Evolutionary conservation across 2,113 vertebrate genomes (phyloP).

Genomic region (Leucoraja erinaceus): DNA sequence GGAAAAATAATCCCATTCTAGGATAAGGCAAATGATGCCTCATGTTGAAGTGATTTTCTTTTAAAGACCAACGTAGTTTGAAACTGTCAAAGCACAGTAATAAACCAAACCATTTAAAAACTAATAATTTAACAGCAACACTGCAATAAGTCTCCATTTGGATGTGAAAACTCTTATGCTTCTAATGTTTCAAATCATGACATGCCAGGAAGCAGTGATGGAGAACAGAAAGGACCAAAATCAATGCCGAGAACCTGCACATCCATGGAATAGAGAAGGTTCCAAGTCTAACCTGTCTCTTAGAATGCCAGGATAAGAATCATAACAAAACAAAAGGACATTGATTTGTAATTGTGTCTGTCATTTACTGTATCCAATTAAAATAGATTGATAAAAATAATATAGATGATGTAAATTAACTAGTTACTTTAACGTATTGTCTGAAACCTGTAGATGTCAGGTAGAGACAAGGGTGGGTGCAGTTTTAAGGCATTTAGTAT

Average conservation of each 20-base stretch:
- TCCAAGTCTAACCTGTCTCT: not conserved
- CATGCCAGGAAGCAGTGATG: not conserved
- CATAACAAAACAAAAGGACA: not conserved
- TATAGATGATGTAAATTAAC: not conserved
- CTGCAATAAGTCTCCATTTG: not conserved
- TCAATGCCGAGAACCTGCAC: not conserved
- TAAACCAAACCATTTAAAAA: not conserved
- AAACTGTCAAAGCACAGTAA: not conserved
- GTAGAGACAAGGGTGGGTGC: not conserved
- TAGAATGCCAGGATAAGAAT: not conserved
- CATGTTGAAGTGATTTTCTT: not conserved
- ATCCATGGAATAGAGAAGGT: not conserved
- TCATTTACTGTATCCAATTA: not conserved
- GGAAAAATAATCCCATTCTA: not conserved
- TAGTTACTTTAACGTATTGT: not conserved
- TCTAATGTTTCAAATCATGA: not conserved
- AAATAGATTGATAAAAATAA: not conserved
- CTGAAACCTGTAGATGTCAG: not conserved
- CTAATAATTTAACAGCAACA: conserved; percentile 7
- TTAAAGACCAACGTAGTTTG: not conserved
- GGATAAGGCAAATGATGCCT: not conserved
- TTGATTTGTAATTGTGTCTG: not conserved
- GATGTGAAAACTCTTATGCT: conserved; percentile 5
- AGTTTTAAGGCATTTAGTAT: not conserved
- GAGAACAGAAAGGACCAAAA: not conserved